Base-by-base conservation (phyloP, 2,113 vertebrate species). In the Alectura lathami region DNA sequence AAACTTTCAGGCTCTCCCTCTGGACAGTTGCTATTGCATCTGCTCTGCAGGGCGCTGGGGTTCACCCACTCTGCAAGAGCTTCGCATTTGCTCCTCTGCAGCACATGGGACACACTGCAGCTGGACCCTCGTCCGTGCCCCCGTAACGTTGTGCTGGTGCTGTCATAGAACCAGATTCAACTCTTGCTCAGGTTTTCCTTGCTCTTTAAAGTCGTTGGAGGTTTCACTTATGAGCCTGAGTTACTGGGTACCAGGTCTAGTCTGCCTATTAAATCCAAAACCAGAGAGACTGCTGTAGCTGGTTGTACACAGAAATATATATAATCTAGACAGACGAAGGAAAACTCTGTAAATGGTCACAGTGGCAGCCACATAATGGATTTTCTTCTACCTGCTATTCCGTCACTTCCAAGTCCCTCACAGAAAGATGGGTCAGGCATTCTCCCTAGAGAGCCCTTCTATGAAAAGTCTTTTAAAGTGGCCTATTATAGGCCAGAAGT, bases 341-440 rank as follows among this genome's bases (percentile, higher is more conserved):
- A 70, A 47, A 70, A 29, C 18, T 38, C 17, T 42, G 30, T 22
- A 38, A 57, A 67, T 9, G 11, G 8, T 36, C 50, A n/a, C 38
- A 5, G 3, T 53, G 47, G 24, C n/a, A 80, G 48, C 7, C 27
- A 13, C 0, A 1, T 20, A 59, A 34, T 20, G 80, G 0, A n/a
- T 77, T 77, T 77, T 57, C 20, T 43, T 80, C 67, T 86, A 40
- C 8, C 13, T 60, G 20, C 24, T 70, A 16, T 43, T 64, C 22
- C 53, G 57, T 32, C 27, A 22, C 12, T 29, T 27, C 18, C 12
- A 57, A 50, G 27, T 42, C 57, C 43, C 23, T 79, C 1, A 0
- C 47, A 72, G 66, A 54, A 81, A 10, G 18, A 12, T 1, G 5
- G 40, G n/a, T 83, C 29, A 45, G 63, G 36, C 18, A 17, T 11